Evolutionary conservation across 2,113 vertebrate genomes (phyloP).

Genomic region (Neomonachus schauinslandi): DNA sequence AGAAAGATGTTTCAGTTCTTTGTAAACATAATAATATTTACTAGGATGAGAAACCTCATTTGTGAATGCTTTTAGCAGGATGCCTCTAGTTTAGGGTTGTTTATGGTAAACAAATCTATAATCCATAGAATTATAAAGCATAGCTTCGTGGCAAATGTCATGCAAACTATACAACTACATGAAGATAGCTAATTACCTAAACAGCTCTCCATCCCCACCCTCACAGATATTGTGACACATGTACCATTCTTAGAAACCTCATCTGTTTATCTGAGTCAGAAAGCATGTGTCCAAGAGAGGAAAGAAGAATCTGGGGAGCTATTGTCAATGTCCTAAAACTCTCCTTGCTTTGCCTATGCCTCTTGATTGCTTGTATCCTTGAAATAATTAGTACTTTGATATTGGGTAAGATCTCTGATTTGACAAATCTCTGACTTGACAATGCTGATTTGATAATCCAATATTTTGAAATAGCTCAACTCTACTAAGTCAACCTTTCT

Average conservation of each 20-base stretch:
- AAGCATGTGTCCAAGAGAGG: background rate
- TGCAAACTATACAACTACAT: background rate
- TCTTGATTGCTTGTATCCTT: background rate
- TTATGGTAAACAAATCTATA: background rate
- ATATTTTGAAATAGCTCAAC: background rate
- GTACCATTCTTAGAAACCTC: background rate
- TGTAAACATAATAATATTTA: background rate
- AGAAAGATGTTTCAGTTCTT: background rate
- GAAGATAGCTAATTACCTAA: background rate
- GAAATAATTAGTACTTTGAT: background rate
- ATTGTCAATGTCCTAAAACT: background rate
- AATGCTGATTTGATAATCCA: background rate
- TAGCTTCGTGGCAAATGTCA: background rate
- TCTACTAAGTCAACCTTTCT: background rate
- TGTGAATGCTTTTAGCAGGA: background rate
- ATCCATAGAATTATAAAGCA: background rate
- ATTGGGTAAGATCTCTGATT: background rate
- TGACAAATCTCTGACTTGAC: background rate
- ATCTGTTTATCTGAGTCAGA: background rate
- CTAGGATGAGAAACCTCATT: background rate
- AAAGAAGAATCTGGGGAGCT: background rate
- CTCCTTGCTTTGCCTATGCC: background rate
- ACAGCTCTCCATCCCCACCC: background rate
- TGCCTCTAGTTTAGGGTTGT: background rate
- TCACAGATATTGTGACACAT: rapidly evolving